These are phyloP conservation scores for Ferdinandea cuprea DNA, from an alignment of 2,888 invertebrate species.

Conservation along the genomic window DNA sequence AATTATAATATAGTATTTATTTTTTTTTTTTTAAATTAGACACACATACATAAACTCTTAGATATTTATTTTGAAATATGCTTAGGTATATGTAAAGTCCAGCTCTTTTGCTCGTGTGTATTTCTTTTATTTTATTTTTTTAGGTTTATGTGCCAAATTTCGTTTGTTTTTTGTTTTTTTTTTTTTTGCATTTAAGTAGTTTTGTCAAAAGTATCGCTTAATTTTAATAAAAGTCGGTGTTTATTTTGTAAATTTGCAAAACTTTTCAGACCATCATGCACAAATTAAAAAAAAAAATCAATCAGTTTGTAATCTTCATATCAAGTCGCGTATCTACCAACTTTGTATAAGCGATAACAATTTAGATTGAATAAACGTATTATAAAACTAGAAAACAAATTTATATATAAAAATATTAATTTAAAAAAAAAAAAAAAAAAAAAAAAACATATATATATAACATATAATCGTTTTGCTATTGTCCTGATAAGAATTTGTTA, in stretches of 20 bases:
- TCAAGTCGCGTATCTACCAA: background rate
- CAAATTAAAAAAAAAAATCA: too few relatives aligned
- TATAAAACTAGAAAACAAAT: constrained; percentile 55
- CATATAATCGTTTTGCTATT: constrained; percentile 53
- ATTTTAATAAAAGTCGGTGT: constrained; percentile 6
- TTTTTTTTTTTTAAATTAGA: constrained; percentile 65
- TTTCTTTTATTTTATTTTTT: constrained; percentile 37
- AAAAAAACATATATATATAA: too few relatives aligned
- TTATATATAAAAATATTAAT: constrained; percentile 13
- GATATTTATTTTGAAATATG: constrained; percentile 42
- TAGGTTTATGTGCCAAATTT: constrained; percentile 49
- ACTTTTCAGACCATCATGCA: background rate
- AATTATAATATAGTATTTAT: constrained; percentile 28
- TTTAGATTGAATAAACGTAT: background rate
- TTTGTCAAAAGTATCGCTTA: constrained; percentile 37
- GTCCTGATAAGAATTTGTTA: constrained; percentile 56
- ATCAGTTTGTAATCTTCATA: background rate
- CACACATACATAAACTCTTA: constrained; percentile 56
- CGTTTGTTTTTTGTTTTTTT: constrained; percentile 18
- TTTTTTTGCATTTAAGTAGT: constrained; percentile 26
- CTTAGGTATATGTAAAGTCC: constrained; percentile 45
- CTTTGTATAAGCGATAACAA: constrained; percentile 21
- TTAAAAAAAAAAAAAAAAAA: constrained; percentile 13
- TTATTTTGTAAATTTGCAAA: constrained; percentile 21
- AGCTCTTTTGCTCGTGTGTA: constrained; percentile 20